These are phyloP conservation scores for Alethe diademata DNA, from an alignment of 2,113 vertebrate genomes.

Conservation along the genomic window DNA sequence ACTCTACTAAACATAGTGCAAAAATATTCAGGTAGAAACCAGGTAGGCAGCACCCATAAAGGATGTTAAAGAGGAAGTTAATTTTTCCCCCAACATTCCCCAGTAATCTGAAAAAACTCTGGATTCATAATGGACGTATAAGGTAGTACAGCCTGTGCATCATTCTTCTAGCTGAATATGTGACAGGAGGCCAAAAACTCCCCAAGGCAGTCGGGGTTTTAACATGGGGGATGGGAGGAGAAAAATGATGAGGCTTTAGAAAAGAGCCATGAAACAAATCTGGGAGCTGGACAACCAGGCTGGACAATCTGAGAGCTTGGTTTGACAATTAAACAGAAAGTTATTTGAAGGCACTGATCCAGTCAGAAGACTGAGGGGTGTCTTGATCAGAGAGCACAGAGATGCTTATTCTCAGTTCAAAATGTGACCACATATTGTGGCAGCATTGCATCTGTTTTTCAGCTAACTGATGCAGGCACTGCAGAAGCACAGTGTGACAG, in stretches of 20 bases:
- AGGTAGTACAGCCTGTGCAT: background rate
- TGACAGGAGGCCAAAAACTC: background rate
- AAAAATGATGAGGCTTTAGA: background rate
- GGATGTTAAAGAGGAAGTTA: background rate
- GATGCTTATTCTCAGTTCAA: background rate
- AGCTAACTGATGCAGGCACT: background rate
- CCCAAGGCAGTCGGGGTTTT: accelerated
- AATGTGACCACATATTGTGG: background rate
- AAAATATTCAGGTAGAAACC: background rate
- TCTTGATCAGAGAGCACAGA: background rate
- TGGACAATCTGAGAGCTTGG: background rate
- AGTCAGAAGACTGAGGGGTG: background rate
- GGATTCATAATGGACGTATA: background rate
- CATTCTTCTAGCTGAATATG: background rate
- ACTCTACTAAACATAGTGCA: background rate
- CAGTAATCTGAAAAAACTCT: background rate
- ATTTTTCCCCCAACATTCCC: accelerated
- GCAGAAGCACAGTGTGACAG: background rate
- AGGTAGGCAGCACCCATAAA: background rate
- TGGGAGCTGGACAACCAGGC: background rate
- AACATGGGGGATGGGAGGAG: background rate
- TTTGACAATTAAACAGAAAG: background rate
- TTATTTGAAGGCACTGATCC: background rate
- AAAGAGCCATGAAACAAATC: background rate
- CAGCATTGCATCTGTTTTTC: background rate